Evolutionary conservation across 2,113 vertebrate species (phyloP).

Genomic region (Pterophyllum scalare): DNA sequence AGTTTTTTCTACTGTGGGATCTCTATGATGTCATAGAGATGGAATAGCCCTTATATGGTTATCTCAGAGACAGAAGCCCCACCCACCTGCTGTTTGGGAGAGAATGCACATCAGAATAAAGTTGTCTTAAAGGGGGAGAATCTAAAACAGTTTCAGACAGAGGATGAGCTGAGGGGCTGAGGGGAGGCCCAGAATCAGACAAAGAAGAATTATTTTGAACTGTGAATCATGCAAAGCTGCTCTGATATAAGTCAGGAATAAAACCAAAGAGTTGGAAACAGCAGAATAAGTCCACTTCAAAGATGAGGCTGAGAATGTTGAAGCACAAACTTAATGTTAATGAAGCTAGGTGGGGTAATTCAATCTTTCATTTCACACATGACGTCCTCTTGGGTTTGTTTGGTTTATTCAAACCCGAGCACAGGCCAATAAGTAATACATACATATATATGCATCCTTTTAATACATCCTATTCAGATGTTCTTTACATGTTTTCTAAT

Average conservation of each 20-base stretch:
- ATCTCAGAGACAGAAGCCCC: not conserved
- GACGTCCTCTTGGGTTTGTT: not conserved
- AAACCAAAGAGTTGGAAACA: not conserved
- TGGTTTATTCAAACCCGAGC: not conserved
- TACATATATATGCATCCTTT: not conserved
- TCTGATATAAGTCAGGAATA: not conserved
- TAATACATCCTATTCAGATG: not conserved
- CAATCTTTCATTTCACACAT: slow-evolving; percentile 22
- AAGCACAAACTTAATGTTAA: not conserved
- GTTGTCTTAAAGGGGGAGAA: not conserved
- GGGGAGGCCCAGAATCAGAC: no score
- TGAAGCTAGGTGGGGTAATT: not conserved
- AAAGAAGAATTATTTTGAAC: not conserved
- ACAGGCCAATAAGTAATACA: not conserved
- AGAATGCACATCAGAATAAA: not conserved
- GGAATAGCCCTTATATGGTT: not conserved
- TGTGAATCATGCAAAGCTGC: not conserved
- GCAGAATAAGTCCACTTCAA: not conserved
- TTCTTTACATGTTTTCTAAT: not conserved
- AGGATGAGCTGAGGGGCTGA: not conserved
- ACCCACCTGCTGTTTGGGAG: not conserved
- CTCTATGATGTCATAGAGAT: not conserved
- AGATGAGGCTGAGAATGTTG: not conserved
- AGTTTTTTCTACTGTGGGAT: not conserved
- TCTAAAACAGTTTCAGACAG: not conserved